Conservation (phyloP, 1,140 invertebrate species). For the Tenebrio molitor region DNA sequence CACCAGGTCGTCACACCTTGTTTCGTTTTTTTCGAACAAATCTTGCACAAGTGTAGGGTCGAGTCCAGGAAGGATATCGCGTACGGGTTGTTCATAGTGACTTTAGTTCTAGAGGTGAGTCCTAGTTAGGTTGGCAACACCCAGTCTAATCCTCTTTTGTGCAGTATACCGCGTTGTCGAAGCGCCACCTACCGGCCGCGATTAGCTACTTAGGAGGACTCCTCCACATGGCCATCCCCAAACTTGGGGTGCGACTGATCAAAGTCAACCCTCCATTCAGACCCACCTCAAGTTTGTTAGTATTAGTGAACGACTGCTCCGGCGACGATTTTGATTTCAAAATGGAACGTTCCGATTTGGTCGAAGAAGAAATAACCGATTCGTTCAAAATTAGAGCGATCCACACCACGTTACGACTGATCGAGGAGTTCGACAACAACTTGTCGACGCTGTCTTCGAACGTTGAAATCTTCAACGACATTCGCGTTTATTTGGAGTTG, state of each 20-base stretch:
- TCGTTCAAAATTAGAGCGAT: constrained; percentile 75
- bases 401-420: constrained; percentile 69
- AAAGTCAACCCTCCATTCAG: constrained; percentile 79
- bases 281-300: constrained; percentile 70
- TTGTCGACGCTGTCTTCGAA: constrained; percentile 62
- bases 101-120: constrained; percentile 80
- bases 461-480: constrained; percentile 67
- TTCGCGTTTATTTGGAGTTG: constrained; percentile 67
- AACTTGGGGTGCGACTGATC: constrained; percentile 68
- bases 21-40: constrained; percentile 86
- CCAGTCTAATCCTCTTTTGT: constrained; percentile 58
- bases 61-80: constrained; percentile 77
- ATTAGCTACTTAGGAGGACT: constrained; percentile 83
- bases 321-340: constrained; percentile 62
- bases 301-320: constrained; percentile 68
- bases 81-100: constrained; percentile 83
- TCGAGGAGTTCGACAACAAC: constrained; percentile 68
- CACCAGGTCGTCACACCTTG: constrained; percentile 89
- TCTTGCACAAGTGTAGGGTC: constrained; percentile 76
- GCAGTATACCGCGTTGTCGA: constrained; percentile 84
- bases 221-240: constrained; percentile 75
- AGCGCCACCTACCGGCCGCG: constrained; percentile 82
- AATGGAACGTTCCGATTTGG: constrained; percentile 70
- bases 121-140: constrained; percentile 16
- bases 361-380: constrained; percentile 70